Conservation (phyloP, 23 tunicate species). For the Ciona savignyi region DNA sequence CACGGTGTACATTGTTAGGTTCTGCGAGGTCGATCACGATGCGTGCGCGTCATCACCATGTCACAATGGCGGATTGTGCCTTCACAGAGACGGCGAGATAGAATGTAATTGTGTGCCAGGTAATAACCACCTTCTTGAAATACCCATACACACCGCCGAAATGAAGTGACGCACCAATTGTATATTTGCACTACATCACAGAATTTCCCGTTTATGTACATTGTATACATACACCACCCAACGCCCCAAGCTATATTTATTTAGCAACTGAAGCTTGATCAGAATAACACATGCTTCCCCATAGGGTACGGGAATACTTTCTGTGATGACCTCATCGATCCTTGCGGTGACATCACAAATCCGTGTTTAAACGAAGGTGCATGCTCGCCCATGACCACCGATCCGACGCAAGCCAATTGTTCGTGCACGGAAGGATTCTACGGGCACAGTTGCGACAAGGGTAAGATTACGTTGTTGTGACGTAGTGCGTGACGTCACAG, state of each 20-base stretch:
- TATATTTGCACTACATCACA: not conserved
- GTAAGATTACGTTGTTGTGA: constrained; percentile 12
- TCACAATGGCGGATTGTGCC: constrained; percentile 37
- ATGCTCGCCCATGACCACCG: constrained; percentile 18
- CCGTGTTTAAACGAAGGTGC: constrained; percentile 38
- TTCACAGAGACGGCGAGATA: constrained; percentile 7
- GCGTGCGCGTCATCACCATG: constrained; percentile 40
- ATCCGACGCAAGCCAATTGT: constrained; percentile 31
- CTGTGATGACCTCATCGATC: constrained; percentile 37
- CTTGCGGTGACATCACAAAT: constrained; percentile 36
- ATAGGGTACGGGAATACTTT: constrained; percentile 37
- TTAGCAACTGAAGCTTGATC: not conserved
- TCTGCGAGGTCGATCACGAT: constrained; percentile 32
- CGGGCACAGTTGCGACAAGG: constrained; percentile 29
- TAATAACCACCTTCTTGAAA: too few relatives aligned
- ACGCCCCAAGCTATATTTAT: too few relatives aligned
- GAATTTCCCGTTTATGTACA: too few relatives aligned
- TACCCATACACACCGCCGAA: too few relatives aligned
- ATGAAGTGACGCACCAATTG: not conserved
- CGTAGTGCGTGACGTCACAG: too few relatives aligned
- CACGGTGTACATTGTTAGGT: constrained; percentile 8
- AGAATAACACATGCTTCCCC: not conserved
- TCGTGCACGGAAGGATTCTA: constrained; percentile 21
- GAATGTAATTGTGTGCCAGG: constrained; percentile 38
- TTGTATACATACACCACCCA: too few relatives aligned